Conservation (phyloP, 2,888 invertebrate genomes). For the Drosophila niveifrons region DNA sequence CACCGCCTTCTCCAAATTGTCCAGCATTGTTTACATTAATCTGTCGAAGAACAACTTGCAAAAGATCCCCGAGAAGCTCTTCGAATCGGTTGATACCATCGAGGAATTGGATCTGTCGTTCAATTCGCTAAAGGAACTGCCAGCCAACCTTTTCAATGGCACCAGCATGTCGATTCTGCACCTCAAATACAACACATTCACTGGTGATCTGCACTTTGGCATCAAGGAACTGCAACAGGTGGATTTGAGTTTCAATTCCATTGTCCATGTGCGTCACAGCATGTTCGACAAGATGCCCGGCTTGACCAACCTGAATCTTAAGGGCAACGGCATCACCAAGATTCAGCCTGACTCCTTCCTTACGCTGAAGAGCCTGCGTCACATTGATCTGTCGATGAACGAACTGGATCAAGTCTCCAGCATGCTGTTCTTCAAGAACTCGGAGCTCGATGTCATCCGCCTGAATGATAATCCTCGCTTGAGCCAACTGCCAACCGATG, state of each 20-base stretch:
- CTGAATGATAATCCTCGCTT: slow-evolving; percentile 90
- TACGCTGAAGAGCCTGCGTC: slow-evolving; percentile 88
- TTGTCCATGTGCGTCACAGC: slow-evolving; percentile 88
- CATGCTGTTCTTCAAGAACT: slow-evolving; percentile 90
- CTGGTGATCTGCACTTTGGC: slow-evolving; percentile 88
- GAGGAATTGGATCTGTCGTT: slow-evolving; percentile 91
- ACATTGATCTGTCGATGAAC: slow-evolving; percentile 91
- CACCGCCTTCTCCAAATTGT: slow-evolving; percentile 88
- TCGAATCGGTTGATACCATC: slow-evolving; percentile 88
- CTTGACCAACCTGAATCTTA: slow-evolving; percentile 89
- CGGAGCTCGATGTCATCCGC: slow-evolving; percentile 89
- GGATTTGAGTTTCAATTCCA: slow-evolving; percentile 89
- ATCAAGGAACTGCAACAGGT: slow-evolving; percentile 89
- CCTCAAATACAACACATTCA: slow-evolving; percentile 89
- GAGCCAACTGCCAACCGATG: slow-evolving; percentile 88
- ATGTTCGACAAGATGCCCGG: slow-evolving; percentile 89
- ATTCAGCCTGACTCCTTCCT: slow-evolving; percentile 90
- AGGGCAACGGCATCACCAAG: slow-evolving; percentile 89
- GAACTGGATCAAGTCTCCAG: slow-evolving; percentile 89
- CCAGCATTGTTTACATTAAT: slow-evolving; percentile 89
- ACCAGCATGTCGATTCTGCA: slow-evolving; percentile 90
- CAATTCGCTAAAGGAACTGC: slow-evolving; percentile 89
- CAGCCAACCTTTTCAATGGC: slow-evolving; percentile 88
- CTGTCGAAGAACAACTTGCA: slow-evolving; percentile 89
- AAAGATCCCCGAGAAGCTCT: slow-evolving; percentile 85